A percentile compares a stretch with the other conserved stretches of the same genome.
These are phyloP conservation scores for Amblyjoppa proteus DNA, from an alignment of 2,888 invertebrate genomes.

Conservation along the genomic window DNA sequence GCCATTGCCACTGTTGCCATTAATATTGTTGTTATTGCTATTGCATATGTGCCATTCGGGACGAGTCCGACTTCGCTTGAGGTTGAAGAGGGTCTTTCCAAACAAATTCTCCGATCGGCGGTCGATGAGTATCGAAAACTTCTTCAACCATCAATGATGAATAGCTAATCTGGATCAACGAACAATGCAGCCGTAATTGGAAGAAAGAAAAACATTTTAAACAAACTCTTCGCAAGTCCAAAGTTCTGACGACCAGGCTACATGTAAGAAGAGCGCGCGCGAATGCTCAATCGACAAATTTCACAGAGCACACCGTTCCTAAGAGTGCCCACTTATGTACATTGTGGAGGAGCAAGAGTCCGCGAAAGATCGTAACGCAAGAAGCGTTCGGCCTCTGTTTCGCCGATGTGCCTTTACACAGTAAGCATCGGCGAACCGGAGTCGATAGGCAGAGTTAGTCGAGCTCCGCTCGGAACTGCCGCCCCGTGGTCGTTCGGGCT, in stretches of 20 bases:
- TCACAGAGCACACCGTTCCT: slow-evolving; percentile 4
- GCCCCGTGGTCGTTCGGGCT: slow-evolving; percentile 34
- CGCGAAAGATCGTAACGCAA: slow-evolving; percentile 36
- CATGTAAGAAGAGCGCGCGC: neutral
- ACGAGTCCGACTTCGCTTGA: neutral
- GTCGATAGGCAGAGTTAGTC: slow-evolving; percentile 19
- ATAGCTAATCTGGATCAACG: neutral
- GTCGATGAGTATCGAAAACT: neutral
- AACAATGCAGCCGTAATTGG: neutral
- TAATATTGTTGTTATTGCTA: no score
- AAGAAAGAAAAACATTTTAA: neutral
- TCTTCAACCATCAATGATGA: neutral
- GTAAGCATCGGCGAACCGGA: slow-evolving; percentile 9
- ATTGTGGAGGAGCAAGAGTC: neutral
- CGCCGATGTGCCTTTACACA: neutral
- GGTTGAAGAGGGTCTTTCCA: no score
- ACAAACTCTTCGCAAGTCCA: neutral
- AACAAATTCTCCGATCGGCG: neutral
- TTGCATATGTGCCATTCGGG: slow-evolving; percentile 2
- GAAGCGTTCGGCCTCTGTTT: slow-evolving; percentile 15
- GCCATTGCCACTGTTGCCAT: no score
- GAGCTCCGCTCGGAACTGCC: slow-evolving; percentile 8
- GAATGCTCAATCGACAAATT: slow-evolving; percentile 25
- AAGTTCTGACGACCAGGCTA: neutral
- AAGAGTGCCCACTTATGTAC: slow-evolving; percentile 48